These are phyloP conservation scores for Panthera tigris DNA, from an alignment of 2,113 vertebrate species.

Conservation along the genomic window DNA sequence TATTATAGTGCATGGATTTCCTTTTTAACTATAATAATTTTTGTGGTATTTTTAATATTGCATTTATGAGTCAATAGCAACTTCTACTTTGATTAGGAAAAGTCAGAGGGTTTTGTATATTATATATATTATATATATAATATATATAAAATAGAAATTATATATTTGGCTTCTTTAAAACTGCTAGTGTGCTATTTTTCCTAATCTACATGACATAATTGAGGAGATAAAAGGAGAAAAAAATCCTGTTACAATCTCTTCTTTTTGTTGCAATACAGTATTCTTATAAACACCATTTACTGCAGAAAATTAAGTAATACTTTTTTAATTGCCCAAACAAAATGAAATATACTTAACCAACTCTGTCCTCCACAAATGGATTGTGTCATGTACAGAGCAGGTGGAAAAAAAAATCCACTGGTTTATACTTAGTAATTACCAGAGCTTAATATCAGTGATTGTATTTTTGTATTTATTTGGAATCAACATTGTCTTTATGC, in stretches of 20 bases:
- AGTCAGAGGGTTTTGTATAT: not conserved
- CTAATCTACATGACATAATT: not conserved
- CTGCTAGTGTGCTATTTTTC: not conserved
- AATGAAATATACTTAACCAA: conserved; percentile 3
- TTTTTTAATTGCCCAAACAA: not conserved
- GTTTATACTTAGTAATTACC: not conserved
- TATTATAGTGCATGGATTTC: not conserved
- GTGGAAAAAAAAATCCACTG: not conserved
- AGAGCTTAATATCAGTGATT: not conserved
- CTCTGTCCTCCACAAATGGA: not conserved
- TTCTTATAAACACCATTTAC: conserved; percentile 13
- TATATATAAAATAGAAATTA: not conserved
- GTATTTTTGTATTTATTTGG: not conserved
- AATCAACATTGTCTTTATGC: not conserved
- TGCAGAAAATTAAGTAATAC: not conserved
- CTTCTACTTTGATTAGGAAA: conserved; percentile 14
- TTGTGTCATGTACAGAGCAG: not conserved
- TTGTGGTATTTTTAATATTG: not conserved
- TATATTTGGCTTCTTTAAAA: not conserved
- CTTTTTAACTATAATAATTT: not conserved
- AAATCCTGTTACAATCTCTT: not conserved
- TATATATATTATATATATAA: no score
- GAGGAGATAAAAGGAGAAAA: not conserved
- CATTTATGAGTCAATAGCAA: not conserved
- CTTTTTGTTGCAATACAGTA: not conserved